phyloP scores from a whole-genome alignment of 2,113 vertebrate species.

The Strix uralensis region DNA sequence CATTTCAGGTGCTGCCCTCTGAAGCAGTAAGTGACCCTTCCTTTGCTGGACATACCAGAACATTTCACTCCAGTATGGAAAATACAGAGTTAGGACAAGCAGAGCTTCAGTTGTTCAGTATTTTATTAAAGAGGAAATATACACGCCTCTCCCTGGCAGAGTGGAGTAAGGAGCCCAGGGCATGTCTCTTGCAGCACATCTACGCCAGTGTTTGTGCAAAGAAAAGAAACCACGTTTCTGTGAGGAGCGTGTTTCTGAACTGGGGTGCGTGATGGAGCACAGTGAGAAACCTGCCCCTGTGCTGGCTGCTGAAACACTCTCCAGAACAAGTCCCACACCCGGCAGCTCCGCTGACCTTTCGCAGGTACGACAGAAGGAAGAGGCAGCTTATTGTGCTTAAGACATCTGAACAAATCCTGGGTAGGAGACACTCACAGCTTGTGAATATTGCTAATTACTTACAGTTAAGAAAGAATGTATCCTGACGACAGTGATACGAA shows the following conservation, averaged over 20 bases:
- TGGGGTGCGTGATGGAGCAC: constrained; percentile 26
- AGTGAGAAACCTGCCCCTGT: not conserved
- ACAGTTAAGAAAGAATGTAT: constrained; percentile 28
- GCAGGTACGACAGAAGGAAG: not conserved
- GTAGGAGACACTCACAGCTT: constrained; percentile 63
- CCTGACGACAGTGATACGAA: not conserved
- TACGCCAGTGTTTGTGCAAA: constrained; percentile 60
- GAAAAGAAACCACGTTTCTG: constrained; percentile 34
- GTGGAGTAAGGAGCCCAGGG: not conserved
- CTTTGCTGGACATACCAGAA: not conserved
- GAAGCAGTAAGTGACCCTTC: not conserved
- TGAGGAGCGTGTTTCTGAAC: constrained; percentile 27
- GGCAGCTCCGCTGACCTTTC: not conserved
- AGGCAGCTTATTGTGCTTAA: constrained; percentile 74
- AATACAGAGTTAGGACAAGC: not conserved
- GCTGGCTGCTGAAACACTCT: not conserved
- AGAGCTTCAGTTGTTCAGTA: not conserved
- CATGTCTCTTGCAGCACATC: not conserved
- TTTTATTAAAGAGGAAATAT: constrained; percentile 63
- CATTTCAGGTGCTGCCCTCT: not conserved
- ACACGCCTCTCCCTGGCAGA: constrained; percentile 41
- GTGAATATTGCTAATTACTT: constrained; percentile 64
- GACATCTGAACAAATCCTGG: constrained; percentile 65
- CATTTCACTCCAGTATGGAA: not conserved
- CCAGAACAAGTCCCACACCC: not conserved